phyloP scores from a whole-genome alignment of 2,113 vertebrate species.

The Pterocles orientalis region DNA sequence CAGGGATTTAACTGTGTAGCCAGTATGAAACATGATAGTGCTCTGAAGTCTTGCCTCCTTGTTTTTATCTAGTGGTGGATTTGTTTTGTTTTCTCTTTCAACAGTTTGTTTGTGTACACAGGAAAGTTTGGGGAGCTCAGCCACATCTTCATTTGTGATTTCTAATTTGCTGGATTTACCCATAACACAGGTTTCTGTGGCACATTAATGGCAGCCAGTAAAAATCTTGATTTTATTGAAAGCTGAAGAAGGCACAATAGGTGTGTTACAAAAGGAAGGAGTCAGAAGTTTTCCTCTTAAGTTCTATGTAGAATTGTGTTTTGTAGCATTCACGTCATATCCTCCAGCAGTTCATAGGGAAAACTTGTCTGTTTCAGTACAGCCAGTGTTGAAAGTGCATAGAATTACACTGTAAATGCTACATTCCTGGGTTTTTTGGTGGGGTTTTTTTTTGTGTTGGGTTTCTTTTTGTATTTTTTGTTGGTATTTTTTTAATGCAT shows the following conservation, averaged over 20 bases:
- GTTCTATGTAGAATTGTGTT: neutral
- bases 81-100: neutral
- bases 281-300: neutral
- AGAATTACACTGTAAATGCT: neutral
- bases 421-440: neutral
- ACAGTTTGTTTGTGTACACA: neutral
- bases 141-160: neutral
- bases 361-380: neutral
- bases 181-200: neutral
- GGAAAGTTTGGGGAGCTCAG: neutral
- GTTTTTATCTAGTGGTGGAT: neutral
- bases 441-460: neutral
- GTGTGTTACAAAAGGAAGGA: neutral
- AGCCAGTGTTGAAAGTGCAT: neutral
- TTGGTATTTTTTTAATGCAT: rapidly evolving
- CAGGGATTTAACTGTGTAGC: neutral
- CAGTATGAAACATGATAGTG: neutral
- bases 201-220: neutral
- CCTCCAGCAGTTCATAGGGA: neutral
- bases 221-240: neutral
- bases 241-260: neutral
- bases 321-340: neutral
- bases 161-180: neutral
- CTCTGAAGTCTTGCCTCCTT: neutral
- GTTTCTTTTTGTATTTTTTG: neutral